Base-by-base conservation (phyloP, 1,140 invertebrate species). In the Anastrepha obliqua region DNA sequence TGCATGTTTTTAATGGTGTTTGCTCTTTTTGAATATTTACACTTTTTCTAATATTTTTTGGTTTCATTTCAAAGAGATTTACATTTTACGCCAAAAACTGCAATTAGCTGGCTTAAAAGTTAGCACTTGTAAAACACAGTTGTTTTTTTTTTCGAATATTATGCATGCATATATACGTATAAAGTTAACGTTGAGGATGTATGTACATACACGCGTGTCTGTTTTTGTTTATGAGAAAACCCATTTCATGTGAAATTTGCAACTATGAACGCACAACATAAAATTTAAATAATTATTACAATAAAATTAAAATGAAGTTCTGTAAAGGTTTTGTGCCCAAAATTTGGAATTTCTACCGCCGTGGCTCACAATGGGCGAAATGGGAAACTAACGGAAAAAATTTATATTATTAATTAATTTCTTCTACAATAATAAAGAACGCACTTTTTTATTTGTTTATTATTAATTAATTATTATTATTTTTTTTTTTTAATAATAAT, bases 71-170 rank as follows among this genome's bases (percentile, higher is more conserved):
- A 55, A 81, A 55, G 70, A 44, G 74, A 51, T 74, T 74, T 74
- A 81, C 17, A 81, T 81, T 81, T 81, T 29, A 55, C 47, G 47
- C 74, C 74, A 81, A 81, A 81, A 81, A 81, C n/a, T 81, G 74
- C 74, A 81, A 81, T 81, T 81, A 81, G 74, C 74, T 81, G n/a
- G 74, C 47, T 58, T 58, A 81, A 58, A 81, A 81, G 74, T 81
- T 81, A 47, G 74, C 51, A 55, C 74, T 81, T 81, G 74, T 81
- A 55, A 39, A 42, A 74, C 13, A 29, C 47, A 81, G 44, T 74
- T 74, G 13, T 15, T 62, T 62, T 62, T 62, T 62, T 15, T 62
- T 62, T 17, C 15, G 60, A 13, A 62, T 15, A n/a, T 62, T 62
- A 62, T 29, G 29, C 29, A 29, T 29, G 29, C 29, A 29, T 64